Conservation (phyloP, 2,113 vertebrate genomes). For the Narcine bancroftii region DNA sequence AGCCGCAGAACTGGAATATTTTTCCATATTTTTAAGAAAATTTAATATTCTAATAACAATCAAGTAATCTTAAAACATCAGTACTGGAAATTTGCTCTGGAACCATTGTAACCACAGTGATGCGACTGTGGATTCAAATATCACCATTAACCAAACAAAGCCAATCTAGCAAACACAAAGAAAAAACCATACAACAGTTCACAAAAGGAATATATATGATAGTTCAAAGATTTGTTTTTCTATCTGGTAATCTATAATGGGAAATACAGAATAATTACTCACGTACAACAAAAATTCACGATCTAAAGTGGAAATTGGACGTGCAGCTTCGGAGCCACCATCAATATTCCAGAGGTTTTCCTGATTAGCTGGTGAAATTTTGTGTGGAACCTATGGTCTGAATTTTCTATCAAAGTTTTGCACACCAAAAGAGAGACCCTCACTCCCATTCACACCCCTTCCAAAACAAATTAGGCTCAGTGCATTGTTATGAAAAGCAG, state of each 20-base stretch:
- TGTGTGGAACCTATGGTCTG: not conserved
- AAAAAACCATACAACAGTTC: too few relatives aligned
- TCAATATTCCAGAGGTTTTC: not conserved
- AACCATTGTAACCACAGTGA: too few relatives aligned
- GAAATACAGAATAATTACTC: too few relatives aligned
- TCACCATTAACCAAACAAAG: too few relatives aligned
- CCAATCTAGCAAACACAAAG: too few relatives aligned
- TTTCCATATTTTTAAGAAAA: not conserved
- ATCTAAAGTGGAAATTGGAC: too few relatives aligned
- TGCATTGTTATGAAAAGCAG: not conserved
- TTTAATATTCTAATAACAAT: not conserved
- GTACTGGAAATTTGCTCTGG: not conserved
- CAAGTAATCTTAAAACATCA: not conserved
- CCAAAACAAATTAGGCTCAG: not conserved
- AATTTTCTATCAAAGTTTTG: not conserved
- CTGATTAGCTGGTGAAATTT: not conserved
- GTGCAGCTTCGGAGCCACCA: too few relatives aligned
- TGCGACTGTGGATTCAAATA: too few relatives aligned
- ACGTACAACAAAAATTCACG: too few relatives aligned
- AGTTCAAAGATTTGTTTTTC: too few relatives aligned
- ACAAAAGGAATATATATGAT: too few relatives aligned
- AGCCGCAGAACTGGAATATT: slow-evolving; percentile 1
- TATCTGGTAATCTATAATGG: too few relatives aligned
- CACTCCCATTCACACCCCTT: not conserved
- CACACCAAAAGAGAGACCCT: not conserved